Percentiles rank a stretch among this genome's conserved stretches.
Conservation (phyloP, 2,797 vertebrate genomes). For the Babyrousa celebensis region DNA sequence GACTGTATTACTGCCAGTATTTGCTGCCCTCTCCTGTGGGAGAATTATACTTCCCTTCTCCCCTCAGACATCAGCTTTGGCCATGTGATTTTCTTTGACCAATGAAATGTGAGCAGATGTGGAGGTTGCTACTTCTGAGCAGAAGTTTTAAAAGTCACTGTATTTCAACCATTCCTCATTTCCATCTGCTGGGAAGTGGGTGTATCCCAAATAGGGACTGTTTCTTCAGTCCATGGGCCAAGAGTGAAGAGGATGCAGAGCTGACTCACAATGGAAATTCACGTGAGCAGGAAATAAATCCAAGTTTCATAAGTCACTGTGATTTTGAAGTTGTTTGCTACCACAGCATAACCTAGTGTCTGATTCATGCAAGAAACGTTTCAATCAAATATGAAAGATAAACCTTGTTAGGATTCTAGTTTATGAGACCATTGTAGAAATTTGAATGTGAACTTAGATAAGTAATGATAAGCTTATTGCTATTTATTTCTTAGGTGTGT, state of each 20-base stretch:
- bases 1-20: neutral
- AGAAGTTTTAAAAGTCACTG: slow-evolving; percentile 58
- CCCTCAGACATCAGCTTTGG: neutral
- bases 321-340: slow-evolving; percentile 33
- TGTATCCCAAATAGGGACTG: slow-evolving; percentile 48
- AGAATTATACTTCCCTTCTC: neutral
- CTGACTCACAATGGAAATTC: slow-evolving; percentile 66
- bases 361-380: slow-evolving; percentile 34
- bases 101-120: slow-evolving; percentile 17
- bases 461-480: neutral
- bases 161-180: slow-evolving; percentile 28
- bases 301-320: neutral
- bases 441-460: neutral
- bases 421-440: slow-evolving; percentile 37
- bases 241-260: slow-evolving; percentile 29
- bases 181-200: slow-evolving; percentile 73
- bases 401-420: neutral
- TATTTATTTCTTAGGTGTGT: slow-evolving; percentile 33
- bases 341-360: slow-evolving; percentile 19
- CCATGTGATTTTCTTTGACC: slow-evolving; percentile 31
- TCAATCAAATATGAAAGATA: slow-evolving; percentile 44
- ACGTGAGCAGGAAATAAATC: slow-evolving; percentile 45
- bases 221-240: slow-evolving; percentile 55
- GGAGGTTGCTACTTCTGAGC: slow-evolving; percentile 27
- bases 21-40: neutral